Conservation (phyloP, 2,113 vertebrate species). For the Amblyopsis rosae region DNA sequence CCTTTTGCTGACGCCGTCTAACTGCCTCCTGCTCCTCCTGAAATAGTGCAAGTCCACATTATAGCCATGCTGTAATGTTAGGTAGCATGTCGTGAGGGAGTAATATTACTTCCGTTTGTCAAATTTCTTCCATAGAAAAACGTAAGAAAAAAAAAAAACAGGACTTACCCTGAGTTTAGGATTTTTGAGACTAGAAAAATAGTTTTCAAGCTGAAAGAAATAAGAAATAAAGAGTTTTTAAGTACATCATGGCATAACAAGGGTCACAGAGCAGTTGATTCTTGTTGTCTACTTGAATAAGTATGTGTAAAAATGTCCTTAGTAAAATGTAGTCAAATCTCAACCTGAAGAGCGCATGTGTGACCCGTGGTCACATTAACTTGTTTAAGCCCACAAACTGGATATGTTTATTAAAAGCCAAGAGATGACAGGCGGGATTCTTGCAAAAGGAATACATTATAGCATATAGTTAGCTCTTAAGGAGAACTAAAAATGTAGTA, state of each 20-base stretch:
- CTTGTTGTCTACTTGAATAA: not conserved
- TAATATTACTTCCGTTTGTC: not conserved
- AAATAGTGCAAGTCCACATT: not conserved
- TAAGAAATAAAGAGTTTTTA: not conserved
- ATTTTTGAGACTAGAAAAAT: conserved; percentile 99
- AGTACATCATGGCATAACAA: not conserved
- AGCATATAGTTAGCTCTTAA: too few relatives aligned
- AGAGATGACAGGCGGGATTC: too few relatives aligned
- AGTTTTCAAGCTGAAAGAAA: conserved; percentile 97
- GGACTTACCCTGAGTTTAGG: conserved; percentile 99
- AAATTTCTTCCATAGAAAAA: not conserved
- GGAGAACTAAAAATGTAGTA: too few relatives aligned
- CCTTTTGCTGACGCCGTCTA: conserved; percentile 90
- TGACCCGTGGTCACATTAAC: too few relatives aligned
- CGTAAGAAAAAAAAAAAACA: not conserved
- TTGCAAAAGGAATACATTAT: too few relatives aligned
- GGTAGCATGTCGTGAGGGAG: not conserved
- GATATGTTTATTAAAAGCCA: too few relatives aligned
- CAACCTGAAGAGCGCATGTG: too few relatives aligned
- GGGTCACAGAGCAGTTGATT: not conserved
- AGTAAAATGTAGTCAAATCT: too few relatives aligned
- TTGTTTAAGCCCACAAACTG: too few relatives aligned
- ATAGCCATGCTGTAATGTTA: not conserved
- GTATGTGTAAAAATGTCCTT: too few relatives aligned
- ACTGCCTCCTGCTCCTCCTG: conserved; percentile 98